Base-by-base conservation (phyloP, 2,113 vertebrate genomes). In the Onychostoma macrolepis region DNA sequence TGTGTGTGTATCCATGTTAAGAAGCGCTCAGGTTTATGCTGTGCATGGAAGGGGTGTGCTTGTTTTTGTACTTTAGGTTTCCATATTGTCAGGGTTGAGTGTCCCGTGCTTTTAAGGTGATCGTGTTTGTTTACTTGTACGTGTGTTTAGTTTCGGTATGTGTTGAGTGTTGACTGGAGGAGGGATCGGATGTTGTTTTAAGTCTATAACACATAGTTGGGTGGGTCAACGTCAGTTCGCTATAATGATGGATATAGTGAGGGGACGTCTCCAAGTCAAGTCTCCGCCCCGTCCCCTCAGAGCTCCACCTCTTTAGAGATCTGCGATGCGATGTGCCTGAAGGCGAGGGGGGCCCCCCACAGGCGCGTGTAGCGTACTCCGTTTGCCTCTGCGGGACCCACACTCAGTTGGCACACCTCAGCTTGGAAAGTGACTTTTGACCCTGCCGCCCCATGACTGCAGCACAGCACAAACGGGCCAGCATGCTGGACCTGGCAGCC, bases 381-480 rank as follows among this genome's bases (percentile, higher is more conserved):
- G 26, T 95, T 95, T 72, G 96, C 94, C 84, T 95, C 95, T 0
- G 95, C 93, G 89, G 91, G 89, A 90, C 93, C 94, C 1, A 94
- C 93, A 87, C 96, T 96, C 90, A 97, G 95, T 87, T 96, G 96
- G 93, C 97, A 98, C 91, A 97, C 96, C 93, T 98, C 96, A 67
- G 96, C 96, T 93, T 97, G 96, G 33, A 96, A 96, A 91, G 94
- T 95, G 92, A 96, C 96, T 81, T 94, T 94, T 91, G 95, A 94
- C 85, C 94, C 94, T 83, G 94, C 94, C 90, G 92, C 91, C 90
- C 95, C 95, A 9, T 96, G 96, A 90, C 94, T 96, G 93, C 96
- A 97, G 94, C 96, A 96, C 89, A 97, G 95, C 94, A 97, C 95
- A 92, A 97, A 97, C 83, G 96, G 96, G 92, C 96, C 96, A 30